Conservation (phyloP, 2,113 vertebrate species). For the Hiodon alosoides region DNA sequence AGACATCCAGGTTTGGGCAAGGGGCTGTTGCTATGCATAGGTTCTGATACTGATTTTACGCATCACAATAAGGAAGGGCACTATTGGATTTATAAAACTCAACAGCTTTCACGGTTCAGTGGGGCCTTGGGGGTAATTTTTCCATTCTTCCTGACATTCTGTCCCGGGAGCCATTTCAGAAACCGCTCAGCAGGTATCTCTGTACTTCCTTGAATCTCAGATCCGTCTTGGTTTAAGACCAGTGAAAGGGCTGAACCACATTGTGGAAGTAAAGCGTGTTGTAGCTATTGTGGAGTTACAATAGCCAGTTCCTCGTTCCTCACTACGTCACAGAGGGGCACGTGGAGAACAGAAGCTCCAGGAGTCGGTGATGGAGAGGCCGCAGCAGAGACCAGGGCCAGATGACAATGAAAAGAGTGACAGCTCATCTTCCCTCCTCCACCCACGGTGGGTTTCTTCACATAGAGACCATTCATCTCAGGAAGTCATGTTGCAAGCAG, state of each 20-base stretch:
- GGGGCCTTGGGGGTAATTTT: conserved; percentile 43
- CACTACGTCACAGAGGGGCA: background rate
- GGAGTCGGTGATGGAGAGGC: too few species aligned
- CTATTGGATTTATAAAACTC: conserved; percentile 25
- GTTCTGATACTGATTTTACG: conserved; percentile 29
- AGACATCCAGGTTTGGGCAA: background rate
- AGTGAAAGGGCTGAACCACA: too few species aligned
- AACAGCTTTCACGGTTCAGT: conserved; percentile 33
- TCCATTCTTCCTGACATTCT: conserved; percentile 5
- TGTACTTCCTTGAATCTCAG: too few species aligned
- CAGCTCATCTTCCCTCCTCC: background rate
- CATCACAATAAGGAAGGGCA: conserved; percentile 35
- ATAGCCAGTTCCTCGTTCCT: background rate
- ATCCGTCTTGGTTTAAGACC: too few species aligned
- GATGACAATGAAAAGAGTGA: background rate
- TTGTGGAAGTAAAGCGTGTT: background rate
- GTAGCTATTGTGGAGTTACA: background rate
- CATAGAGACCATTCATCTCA: background rate
- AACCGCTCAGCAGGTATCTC: too few species aligned
- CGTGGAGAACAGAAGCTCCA: background rate
- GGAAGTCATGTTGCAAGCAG: background rate
- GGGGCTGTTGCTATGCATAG: background rate
- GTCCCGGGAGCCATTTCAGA: too few species aligned
- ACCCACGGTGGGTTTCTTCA: background rate
- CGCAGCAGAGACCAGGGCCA: too few species aligned